A percentile compares a stretch with the other conserved stretches of the same genome.
phyloP scores from a whole-genome alignment of 2,113 vertebrate species.

The Henicopernis longicauda region DNA sequence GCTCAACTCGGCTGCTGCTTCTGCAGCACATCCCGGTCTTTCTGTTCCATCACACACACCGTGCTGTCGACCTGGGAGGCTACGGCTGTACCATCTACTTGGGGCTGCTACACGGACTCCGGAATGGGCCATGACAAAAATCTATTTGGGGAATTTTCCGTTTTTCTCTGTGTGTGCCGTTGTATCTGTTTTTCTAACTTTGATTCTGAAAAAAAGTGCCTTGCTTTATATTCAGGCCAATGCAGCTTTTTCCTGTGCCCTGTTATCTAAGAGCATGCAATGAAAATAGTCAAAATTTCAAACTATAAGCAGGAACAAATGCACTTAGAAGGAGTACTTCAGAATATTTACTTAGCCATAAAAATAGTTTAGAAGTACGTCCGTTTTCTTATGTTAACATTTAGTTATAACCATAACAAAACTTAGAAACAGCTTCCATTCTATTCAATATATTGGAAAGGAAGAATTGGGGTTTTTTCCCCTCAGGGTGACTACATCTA shows the following conservation, averaged over 20 bases:
- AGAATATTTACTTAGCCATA: neutral
- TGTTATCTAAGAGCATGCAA: neutral
- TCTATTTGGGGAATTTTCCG: neutral
- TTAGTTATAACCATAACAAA: slow-evolving; percentile 9
- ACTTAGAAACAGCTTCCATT: neutral
- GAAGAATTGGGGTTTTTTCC: neutral
- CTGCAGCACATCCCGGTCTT: neutral
- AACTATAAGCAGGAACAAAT: neutral
- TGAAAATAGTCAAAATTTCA: neutral
- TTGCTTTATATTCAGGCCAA: neutral
- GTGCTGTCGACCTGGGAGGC: neutral
- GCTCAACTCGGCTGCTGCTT: neutral
- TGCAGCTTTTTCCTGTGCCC: neutral
- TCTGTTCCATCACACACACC: neutral
- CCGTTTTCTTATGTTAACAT: neutral
- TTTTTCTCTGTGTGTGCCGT: neutral
- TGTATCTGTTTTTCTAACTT: neutral
- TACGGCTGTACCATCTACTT: neutral
- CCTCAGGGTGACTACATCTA: neutral
- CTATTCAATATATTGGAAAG: neutral
- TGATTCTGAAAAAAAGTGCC: neutral
- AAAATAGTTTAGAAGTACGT: neutral
- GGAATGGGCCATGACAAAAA: neutral
- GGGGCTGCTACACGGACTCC: neutral
- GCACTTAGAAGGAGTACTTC: neutral